Evolutionary conservation across 2,888 invertebrate genomes (phyloP).

Genomic region (Caenorhabditis zanzibari): DNA sequence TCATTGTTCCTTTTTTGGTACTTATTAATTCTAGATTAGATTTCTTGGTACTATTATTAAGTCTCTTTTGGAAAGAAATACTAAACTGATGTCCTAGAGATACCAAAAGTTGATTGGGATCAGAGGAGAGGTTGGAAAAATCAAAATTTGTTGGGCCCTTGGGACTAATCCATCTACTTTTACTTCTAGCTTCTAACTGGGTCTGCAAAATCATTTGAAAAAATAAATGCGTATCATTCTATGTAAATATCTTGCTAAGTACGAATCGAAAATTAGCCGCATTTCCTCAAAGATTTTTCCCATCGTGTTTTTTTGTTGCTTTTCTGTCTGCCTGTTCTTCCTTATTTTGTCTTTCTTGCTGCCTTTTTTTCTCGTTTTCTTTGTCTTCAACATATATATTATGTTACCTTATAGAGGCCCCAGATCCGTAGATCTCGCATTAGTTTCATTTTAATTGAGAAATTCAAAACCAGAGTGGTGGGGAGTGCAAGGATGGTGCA

Average conservation of each 20-base stretch:
- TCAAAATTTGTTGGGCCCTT: conserved; percentile 41
- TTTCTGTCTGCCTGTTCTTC: conserved; percentile 52
- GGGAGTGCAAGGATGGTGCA: conserved; percentile 9
- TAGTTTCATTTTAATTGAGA: conserved; percentile 60
- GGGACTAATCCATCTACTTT: conserved; percentile 21
- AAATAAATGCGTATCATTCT: conserved; percentile 31
- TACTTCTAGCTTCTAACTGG: not conserved
- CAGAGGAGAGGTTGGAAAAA: conserved; percentile 7
- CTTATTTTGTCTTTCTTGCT: conserved; percentile 34
- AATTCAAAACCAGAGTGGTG: conserved; percentile 48
- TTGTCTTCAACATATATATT: conserved; percentile 21
- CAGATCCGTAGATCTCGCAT: conserved; percentile 23
- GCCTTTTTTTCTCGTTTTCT: conserved; percentile 2
- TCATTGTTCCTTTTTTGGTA: conserved; percentile 29
- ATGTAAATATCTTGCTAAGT: conserved; percentile 56
- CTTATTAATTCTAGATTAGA: conserved; percentile 5
- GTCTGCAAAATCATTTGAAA: conserved; percentile 14
- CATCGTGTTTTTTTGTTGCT: conserved; percentile 26
- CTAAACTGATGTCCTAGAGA: no score
- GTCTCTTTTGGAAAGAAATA: no score
- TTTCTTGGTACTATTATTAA: no score
- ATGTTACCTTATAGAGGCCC: conserved; percentile 48
- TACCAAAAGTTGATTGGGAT: conserved; percentile 20
- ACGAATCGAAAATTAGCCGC: conserved; percentile 63
- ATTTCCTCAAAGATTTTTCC: conserved; percentile 48